Base-by-base conservation (phyloP, 2,113 vertebrate genomes). In the Proterorhinus semilunaris region DNA sequence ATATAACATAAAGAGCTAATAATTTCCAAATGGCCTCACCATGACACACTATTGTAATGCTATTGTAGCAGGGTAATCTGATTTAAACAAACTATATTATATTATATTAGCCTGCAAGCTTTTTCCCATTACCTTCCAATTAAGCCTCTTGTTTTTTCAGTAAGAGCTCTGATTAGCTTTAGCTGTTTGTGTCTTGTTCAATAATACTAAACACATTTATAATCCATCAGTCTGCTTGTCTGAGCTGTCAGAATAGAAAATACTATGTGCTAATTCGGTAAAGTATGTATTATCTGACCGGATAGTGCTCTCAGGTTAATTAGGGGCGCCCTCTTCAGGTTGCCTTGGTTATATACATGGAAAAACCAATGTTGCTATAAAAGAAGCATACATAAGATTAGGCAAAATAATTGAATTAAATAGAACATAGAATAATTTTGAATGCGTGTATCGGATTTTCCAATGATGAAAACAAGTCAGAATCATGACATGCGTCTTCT, bases 91-190 rank as follows among this genome's bases (percentile, higher is more conserved):
- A n/a, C n/a, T n/a, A n/a, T n/a, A n/a, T n/a, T n/a, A n/a, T n/a
- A n/a, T n/a, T n/a, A n/a, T n/a, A n/a, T 73, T 57, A 65, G 79
- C 57, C 48, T 10, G 9, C 49, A 76, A 55, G 62, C 15, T n/a
- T 8, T 72, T 66, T 66, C 62, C 74, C 69, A 78, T 83, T 79
- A 79, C 80, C 76, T 74, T 59, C 76, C 53, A 78, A 68, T 85
- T 76, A 81, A 51, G 51, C 27, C 50, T 50, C 65, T 77, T 71
- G 73, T 62, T 74, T 17, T 51, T 52, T 79, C 70, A 71, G 46
- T 59, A 64, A 62, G 54, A 74, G 44, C 59, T 27, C 16, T 55
- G 43, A 81, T 81, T 79, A 77, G 57, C 69, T 62, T 75, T 69
- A 65, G 48, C 44, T 68, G 57, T 71, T 78, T 52, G 68, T 52